Percentiles rank a stretch among this genome's conserved stretches.
Evolutionary conservation across 2,888 invertebrate species (phyloP).

Genomic region (Drosophila meridionalis): DNA sequence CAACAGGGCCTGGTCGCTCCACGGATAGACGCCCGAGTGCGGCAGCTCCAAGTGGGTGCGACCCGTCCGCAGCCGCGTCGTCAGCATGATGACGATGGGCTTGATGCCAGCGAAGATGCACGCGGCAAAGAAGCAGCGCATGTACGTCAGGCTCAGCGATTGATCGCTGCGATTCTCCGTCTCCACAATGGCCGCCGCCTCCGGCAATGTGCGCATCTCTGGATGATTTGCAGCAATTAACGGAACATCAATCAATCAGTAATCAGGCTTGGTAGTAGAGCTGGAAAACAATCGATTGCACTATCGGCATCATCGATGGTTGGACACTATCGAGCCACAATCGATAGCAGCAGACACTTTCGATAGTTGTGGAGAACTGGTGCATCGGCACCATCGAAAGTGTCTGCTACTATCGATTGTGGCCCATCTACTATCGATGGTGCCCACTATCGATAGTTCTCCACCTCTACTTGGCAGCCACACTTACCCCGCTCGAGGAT

Average conservation of each 20-base stretch:
- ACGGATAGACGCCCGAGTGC: constrained; percentile 47
- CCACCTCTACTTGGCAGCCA: background rate
- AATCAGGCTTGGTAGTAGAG: too few species aligned
- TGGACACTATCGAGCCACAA: too few species aligned
- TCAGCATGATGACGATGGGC: constrained; percentile 47
- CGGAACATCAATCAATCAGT: too few species aligned
- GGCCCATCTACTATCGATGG: too few species aligned
- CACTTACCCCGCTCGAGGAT: constrained; percentile 54
- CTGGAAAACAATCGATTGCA: too few species aligned
- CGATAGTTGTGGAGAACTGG: too few species aligned
- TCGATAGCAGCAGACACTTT: background rate
- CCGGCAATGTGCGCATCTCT: constrained; percentile 47
- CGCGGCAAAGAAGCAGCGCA: constrained; percentile 45
- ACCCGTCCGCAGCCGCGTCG: constrained; percentile 32
- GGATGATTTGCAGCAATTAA: too few species aligned
- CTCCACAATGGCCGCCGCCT: constrained; percentile 41
- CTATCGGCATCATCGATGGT: too few species aligned
- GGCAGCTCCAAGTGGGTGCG: constrained; percentile 45
- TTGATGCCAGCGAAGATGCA: constrained; percentile 42
- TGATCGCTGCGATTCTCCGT: constrained; percentile 59
- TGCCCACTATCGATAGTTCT: too few species aligned
- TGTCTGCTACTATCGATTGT: too few species aligned
- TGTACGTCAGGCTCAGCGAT: constrained; percentile 48
- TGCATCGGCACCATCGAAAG: too few species aligned
- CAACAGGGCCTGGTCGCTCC: constrained; percentile 28